Evolutionary conservation across 2,888 invertebrate genomes (phyloP).

Genomic region (Chymomyza caudatula): DNA sequence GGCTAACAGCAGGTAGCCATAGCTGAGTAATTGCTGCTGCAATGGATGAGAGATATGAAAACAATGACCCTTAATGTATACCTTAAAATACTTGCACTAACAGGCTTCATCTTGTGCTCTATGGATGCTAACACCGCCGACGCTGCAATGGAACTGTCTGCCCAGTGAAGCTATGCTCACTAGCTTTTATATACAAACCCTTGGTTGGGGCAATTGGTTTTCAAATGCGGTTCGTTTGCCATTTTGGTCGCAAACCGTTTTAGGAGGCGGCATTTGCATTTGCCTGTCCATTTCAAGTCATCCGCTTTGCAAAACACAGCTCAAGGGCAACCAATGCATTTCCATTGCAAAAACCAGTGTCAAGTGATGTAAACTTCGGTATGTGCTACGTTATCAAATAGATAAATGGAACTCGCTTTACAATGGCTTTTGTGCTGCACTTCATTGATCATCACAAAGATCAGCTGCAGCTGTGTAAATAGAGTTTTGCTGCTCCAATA

Average conservation of each 20-base stretch:
- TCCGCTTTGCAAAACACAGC: slow-evolving; percentile 27
- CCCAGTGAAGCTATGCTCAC: background rate
- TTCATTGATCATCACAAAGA: background rate
- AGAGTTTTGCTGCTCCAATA: background rate
- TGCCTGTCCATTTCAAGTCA: background rate
- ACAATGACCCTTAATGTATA: background rate
- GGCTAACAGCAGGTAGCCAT: slow-evolving; percentile 31
- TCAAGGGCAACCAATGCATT: slow-evolving; percentile 48
- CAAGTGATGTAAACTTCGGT: slow-evolving; percentile 39
- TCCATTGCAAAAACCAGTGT: slow-evolving; percentile 37
- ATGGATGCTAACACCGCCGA: slow-evolving; percentile 13
- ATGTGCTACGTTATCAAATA: background rate
- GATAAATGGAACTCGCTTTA: background rate
- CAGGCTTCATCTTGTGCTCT: slow-evolving; percentile 42
- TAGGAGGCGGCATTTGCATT: slow-evolving; percentile 17
- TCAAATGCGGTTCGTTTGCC: slow-evolving; percentile 48
- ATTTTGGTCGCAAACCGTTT: slow-evolving; percentile 16
- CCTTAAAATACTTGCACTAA: slow-evolving; percentile 26
- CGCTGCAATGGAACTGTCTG: slow-evolving; percentile 36
- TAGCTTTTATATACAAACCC: slow-evolving; percentile 41
- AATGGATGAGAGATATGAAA: background rate
- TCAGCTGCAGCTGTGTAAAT: background rate
- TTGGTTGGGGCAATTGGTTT: slow-evolving; percentile 23
- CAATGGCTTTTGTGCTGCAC: background rate
- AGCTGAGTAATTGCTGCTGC: background rate